Evolutionary conservation across 2,888 invertebrate species (phyloP).

Genomic region (Ennomos erosarius): DNA sequence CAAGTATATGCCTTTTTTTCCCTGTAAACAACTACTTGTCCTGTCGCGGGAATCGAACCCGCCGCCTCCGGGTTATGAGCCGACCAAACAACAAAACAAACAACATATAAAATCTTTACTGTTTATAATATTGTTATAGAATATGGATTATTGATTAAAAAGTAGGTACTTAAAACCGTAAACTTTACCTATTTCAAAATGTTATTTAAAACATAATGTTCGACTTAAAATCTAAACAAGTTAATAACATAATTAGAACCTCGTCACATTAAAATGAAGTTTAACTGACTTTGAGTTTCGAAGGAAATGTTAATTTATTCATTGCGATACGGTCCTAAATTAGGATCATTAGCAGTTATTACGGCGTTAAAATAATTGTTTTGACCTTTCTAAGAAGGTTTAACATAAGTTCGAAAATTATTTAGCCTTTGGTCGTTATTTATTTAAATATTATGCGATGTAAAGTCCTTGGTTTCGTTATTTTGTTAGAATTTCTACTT

Average conservation of each 20-base stretch:
- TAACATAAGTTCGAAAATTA: conserved; percentile 10
- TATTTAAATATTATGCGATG: conserved; percentile 7
- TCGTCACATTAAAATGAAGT: conserved; percentile 1
- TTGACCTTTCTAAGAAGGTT: conserved; percentile 12
- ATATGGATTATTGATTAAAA: too few relatives aligned
- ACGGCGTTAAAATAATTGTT: conserved; percentile 17
- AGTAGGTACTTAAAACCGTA: too few relatives aligned
- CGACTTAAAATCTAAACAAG: neutral
- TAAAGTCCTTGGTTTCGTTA: conserved; percentile 8
- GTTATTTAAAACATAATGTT: conserved; percentile 3
- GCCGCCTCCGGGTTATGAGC: too few relatives aligned
- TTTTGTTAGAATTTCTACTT: conserved; percentile 2
- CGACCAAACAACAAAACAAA: too few relatives aligned
- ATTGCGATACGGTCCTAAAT: conserved; percentile 1
- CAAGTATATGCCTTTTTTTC: too few relatives aligned
- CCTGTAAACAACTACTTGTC: too few relatives aligned
- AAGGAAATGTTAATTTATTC: conserved; percentile 5
- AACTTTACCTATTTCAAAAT: too few relatives aligned
- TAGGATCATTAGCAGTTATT: neutral
- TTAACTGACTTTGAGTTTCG: neutral
- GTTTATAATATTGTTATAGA: too few relatives aligned
- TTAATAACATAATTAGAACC: neutral
- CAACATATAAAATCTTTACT: too few relatives aligned
- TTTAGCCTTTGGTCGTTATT: conserved; percentile 8
- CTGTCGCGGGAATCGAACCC: too few relatives aligned